Evolutionary conservation across 2,888 invertebrate genomes (phyloP).

Genomic region (Mythimna ferrago): DNA sequence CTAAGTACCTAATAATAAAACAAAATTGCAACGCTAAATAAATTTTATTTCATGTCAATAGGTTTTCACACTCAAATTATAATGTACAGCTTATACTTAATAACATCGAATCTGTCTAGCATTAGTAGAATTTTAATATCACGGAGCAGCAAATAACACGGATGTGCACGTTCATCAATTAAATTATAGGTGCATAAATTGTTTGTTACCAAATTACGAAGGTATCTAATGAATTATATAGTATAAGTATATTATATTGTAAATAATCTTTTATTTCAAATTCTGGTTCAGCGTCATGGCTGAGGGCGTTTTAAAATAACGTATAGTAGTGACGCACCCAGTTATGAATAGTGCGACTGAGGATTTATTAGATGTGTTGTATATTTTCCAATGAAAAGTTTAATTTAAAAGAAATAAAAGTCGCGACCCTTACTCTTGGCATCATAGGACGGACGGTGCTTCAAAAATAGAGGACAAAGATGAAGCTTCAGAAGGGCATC

Average conservation of each 20-base stretch:
- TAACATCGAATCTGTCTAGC: constrained; percentile 77
- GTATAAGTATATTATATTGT: constrained; percentile 24
- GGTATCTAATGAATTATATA: constrained; percentile 1
- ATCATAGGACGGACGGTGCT: background rate
- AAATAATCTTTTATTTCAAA: constrained; percentile 31
- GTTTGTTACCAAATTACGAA: constrained; percentile 44
- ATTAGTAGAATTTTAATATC: constrained; percentile 76
- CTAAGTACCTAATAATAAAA: constrained; percentile 66
- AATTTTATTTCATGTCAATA: constrained; percentile 86
- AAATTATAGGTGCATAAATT: constrained; percentile 58
- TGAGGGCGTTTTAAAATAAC: constrained; percentile 35
- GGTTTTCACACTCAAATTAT: constrained; percentile 83
- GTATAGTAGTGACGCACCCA: constrained; percentile 12
- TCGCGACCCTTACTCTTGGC: constrained; percentile 8
- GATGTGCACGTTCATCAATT: constrained; percentile 67
- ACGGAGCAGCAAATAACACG: constrained; percentile 75
- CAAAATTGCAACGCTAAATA: constrained; percentile 83
- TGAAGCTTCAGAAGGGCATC: background rate
- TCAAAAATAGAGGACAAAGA: constrained; percentile 8
- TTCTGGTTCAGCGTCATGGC: constrained; percentile 53
- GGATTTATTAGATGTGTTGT: background rate
- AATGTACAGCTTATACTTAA: constrained; percentile 75
- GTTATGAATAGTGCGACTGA: constrained; percentile 6
- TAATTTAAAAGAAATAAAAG: background rate
- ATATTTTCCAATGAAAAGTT: constrained; percentile 1